Percentiles rank a stretch among this genome's conserved stretches.
Conservation (phyloP, 2,888 invertebrate genomes). For the Drosophila algonquin region DNA sequence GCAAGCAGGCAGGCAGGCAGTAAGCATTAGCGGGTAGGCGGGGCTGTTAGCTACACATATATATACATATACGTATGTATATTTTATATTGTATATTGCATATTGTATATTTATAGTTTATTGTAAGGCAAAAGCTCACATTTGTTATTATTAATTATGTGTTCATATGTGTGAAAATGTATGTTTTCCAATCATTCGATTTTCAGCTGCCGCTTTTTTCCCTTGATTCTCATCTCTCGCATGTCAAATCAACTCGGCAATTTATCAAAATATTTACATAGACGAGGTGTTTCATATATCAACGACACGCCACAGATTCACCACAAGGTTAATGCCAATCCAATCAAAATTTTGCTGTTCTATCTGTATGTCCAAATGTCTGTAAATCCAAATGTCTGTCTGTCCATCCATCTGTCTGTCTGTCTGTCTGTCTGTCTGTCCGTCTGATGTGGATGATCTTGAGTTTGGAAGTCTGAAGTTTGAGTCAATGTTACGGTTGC, state of each 20-base stretch:
- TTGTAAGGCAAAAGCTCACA: slow-evolving; percentile 33
- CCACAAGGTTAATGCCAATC: slow-evolving; percentile 75
- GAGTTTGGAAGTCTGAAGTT: slow-evolving; percentile 49
- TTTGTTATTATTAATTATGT: slow-evolving; percentile 42
- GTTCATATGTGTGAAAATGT: slow-evolving; percentile 32
- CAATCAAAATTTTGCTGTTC: slow-evolving; percentile 63
- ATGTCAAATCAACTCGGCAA: slow-evolving; percentile 36
- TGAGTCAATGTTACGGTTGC: slow-evolving; percentile 21
- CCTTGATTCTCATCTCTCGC: slow-evolving; percentile 28
- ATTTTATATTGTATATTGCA: too few species aligned
- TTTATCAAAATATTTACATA: slow-evolving; percentile 68
- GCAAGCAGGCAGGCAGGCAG: slow-evolving; percentile 27
- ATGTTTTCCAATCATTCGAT: slow-evolving; percentile 39
- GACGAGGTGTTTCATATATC: slow-evolving; percentile 40
- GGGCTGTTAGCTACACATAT: slow-evolving; percentile 31
- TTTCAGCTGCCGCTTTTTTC: slow-evolving; percentile 35
- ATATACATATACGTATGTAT: too few species aligned
- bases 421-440: background rate
- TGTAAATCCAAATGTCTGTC: background rate
- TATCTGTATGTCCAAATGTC: slow-evolving; percentile 6
- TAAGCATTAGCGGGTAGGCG: slow-evolving; percentile 53
- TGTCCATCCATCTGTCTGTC: background rate
- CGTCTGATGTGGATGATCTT: slow-evolving; percentile 52
- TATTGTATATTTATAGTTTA: slow-evolving; percentile 2
- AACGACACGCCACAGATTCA: slow-evolving; percentile 16